Conservation (phyloP, 2,113 vertebrate genomes). For the Chelonoidis abingdonii region DNA sequence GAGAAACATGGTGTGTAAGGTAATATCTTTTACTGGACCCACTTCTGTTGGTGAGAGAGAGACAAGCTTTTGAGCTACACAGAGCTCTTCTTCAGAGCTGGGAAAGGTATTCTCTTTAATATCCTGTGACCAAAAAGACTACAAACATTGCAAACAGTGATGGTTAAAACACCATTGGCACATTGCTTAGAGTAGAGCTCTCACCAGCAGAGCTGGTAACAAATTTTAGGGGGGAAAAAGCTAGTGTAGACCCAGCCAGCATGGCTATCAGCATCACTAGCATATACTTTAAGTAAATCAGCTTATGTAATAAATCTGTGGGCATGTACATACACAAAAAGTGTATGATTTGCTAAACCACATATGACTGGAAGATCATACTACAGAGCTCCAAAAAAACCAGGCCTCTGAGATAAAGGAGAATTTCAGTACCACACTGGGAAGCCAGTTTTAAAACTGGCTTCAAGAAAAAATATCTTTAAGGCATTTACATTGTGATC, state of each 20-base stretch:
- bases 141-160: background rate
- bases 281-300: background rate
- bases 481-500: background rate
- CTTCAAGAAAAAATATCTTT: background rate
- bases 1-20: background rate
- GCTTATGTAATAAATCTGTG: fast-evolving
- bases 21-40: background rate
- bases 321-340: background rate
- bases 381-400: background rate
- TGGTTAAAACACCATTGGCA: background rate
- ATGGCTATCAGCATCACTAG: fast-evolving
- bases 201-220: background rate
- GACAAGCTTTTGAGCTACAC: background rate
- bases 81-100: background rate
- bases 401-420: background rate
- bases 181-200: background rate
- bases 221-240: background rate
- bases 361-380: background rate
- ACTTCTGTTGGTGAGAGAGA: background rate
- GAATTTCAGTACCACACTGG: background rate
- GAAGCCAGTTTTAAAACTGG: background rate
- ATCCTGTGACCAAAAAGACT: background rate
- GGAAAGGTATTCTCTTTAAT: background rate
- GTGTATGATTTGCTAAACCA: background rate
- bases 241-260: background rate